Percentiles rank a stretch among this genome's conserved stretches.
phyloP scores from a whole-genome alignment of 2,113 vertebrate genomes.

The Corvus moneduloides region DNA sequence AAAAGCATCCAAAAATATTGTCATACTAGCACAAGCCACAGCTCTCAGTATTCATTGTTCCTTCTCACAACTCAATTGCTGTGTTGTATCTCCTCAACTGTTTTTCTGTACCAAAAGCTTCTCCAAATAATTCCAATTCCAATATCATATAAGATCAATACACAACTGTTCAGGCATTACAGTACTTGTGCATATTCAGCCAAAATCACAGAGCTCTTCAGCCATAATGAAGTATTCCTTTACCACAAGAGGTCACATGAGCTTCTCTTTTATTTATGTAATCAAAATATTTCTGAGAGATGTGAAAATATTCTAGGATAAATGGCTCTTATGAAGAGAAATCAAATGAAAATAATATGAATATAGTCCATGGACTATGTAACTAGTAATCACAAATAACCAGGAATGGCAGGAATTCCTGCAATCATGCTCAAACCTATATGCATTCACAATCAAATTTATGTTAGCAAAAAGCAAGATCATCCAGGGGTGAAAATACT shows the following conservation, averaged over 20 bases:
- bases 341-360: background rate
- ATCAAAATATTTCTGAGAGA: background rate
- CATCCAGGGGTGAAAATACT: background rate
- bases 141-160: background rate
- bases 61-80: background rate
- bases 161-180: background rate
- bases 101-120: background rate
- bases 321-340: background rate
- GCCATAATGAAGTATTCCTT: background rate
- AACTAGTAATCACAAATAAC: background rate
- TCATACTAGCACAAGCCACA: background rate
- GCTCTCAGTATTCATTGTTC: background rate
- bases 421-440: background rate
- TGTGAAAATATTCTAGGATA: background rate
- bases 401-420: background rate
- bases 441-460: background rate
- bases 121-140: background rate
- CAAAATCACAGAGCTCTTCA: background rate
- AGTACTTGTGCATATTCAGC: background rate
- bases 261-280: background rate
- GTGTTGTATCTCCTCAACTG: background rate
- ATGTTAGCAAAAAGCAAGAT: background rate
- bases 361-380: background rate
- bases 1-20: background rate
- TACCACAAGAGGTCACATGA: background rate